These are phyloP conservation scores for Etheostoma spectabile DNA, from an alignment of 2,113 vertebrate species.

Conservation along the genomic window DNA sequence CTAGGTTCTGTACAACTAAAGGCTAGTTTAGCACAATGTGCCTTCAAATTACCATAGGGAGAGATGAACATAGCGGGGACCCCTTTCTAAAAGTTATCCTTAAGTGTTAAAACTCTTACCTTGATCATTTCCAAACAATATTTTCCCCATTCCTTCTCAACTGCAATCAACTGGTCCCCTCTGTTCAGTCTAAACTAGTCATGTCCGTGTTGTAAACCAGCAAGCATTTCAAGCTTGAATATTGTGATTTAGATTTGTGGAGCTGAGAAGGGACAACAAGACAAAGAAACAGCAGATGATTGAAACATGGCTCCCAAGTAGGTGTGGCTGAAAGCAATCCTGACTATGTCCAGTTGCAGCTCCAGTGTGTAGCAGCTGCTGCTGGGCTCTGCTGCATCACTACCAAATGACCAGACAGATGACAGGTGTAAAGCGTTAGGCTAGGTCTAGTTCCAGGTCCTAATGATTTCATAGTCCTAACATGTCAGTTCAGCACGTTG, in stretches of 20 bases:
- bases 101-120: constrained; percentile 47
- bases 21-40: background rate
- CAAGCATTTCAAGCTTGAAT: background rate
- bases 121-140: constrained; percentile 45
- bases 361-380: constrained; percentile 47
- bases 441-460: background rate
- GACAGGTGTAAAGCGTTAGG: constrained; percentile 35
- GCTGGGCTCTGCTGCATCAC: constrained; percentile 37
- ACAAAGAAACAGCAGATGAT: constrained; percentile 24
- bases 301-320: constrained; percentile 33
- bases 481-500: background rate
- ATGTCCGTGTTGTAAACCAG: constrained; percentile 15
- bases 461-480: background rate
- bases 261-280: background rate
- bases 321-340: constrained; percentile 52
- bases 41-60: background rate
- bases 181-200: background rate
- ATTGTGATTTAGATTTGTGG: constrained; percentile 18
- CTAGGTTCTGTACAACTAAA: too few relatives aligned
- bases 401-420: constrained; percentile 9
- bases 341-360: constrained; percentile 43
- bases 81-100: background rate
- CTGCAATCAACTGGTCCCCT: background rate
- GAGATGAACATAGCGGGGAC: background rate
- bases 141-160: constrained; percentile 47